phyloP scores from a whole-genome alignment of 2,113 vertebrate genomes.

The Cheirogaleus medius region DNA sequence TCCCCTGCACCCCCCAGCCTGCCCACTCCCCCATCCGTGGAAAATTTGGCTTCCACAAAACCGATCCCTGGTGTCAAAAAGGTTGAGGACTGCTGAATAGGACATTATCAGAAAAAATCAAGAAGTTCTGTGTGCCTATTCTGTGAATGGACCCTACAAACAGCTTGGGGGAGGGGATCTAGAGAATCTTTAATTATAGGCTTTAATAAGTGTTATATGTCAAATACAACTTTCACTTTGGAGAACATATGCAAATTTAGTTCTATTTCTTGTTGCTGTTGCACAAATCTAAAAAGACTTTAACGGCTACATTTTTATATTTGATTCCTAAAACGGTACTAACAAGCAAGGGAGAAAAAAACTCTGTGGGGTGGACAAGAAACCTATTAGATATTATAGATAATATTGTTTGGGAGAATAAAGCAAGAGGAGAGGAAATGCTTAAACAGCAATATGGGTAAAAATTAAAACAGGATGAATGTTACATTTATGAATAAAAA shows the following conservation, averaged over 20 bases:
- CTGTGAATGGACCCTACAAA: not conserved
- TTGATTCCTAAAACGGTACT: conserved; percentile 32
- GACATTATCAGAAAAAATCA: not conserved
- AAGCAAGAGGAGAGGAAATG: not conserved
- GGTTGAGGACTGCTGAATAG: not conserved
- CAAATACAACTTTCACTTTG: not conserved
- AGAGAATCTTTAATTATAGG: not conserved
- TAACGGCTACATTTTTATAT: not conserved
- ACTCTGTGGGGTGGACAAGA: not conserved
- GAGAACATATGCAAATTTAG: not conserved
- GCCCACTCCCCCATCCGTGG: too few relatives aligned
- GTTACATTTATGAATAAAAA: not conserved
- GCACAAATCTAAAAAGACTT: not conserved
- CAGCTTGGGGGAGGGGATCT: not conserved
- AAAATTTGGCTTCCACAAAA: too few relatives aligned
- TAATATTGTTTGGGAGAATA: not conserved
- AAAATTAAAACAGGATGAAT: not conserved
- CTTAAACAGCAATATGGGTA: not conserved
- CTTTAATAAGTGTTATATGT: not conserved
- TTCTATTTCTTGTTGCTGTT: conserved; percentile 20
- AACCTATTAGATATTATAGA: not conserved
- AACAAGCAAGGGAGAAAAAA: not conserved
- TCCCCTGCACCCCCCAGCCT: too few relatives aligned
- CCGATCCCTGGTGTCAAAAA: too few relatives aligned
- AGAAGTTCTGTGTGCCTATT: not conserved